These are phyloP conservation scores for Poecilus cupreus DNA, from an alignment of 2,888 invertebrate genomes.

Conservation along the genomic window DNA sequence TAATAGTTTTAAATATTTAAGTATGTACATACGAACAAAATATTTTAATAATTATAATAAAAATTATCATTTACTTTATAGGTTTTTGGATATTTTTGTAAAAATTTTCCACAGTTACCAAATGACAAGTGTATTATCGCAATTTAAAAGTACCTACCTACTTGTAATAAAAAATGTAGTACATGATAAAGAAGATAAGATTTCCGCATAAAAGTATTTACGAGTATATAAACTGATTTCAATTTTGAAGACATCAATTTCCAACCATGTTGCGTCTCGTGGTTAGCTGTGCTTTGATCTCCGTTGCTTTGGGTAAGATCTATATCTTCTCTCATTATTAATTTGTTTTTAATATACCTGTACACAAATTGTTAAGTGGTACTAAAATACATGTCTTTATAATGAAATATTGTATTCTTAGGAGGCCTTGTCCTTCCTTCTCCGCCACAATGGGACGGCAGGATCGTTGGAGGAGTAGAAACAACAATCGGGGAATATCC, in stretches of 20 bases:
- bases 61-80: not conserved
- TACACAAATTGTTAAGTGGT: too few relatives aligned
- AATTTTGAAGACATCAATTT: not conserved
- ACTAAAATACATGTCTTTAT: too few relatives aligned
- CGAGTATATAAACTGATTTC: not conserved
- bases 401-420: too few relatives aligned
- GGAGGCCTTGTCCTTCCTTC: not conserved
- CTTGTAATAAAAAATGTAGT: not conserved
- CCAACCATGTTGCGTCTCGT: not conserved
- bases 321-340: not conserved
- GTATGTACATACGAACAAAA: too few relatives aligned
- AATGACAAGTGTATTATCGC: not conserved
- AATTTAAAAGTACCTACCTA: not conserved
- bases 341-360: not conserved
- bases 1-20: too few relatives aligned
- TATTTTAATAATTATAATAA: not conserved
- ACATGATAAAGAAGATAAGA: conserved; percentile 5
- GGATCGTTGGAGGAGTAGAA: conserved; percentile 39
- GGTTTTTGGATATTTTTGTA: not conserved
- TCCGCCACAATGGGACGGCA: not conserved
- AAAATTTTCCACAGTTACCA: not conserved
- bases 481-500: conserved; percentile 45
- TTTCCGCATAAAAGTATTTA: too few relatives aligned
- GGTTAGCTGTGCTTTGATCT: not conserved
- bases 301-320: not conserved